A percentile compares a stretch with the other conserved stretches of the same genome.
These are phyloP conservation scores for Neodiprion pinetum DNA, from an alignment of 1,140 invertebrate species.

Conservation along the genomic window DNA sequence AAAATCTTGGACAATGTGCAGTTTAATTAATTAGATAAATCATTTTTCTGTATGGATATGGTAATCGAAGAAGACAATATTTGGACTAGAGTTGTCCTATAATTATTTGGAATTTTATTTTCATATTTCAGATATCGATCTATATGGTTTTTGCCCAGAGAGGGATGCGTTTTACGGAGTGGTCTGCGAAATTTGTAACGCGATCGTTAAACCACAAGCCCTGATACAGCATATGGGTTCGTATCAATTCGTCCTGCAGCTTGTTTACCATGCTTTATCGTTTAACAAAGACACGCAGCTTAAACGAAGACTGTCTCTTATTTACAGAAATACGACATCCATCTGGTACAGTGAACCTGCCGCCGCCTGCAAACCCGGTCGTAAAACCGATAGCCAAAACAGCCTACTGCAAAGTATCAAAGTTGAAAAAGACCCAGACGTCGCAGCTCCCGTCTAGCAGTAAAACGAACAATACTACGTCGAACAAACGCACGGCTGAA, in stretches of 20 bases:
- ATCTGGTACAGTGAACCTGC: conserved; percentile 49
- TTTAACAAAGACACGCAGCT: conserved; percentile 47
- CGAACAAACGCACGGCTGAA: conserved; percentile 45
- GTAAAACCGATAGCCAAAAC: conserved; percentile 52
- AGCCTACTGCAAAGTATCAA: conserved; percentile 57
- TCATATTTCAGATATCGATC: conserved; percentile 63
- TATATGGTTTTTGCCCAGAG: conserved; percentile 70
- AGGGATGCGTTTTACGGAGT: conserved; percentile 69
- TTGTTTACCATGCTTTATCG: conserved; percentile 24
- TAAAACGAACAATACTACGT: conserved; percentile 41
- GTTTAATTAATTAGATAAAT: no score
- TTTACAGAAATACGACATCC: conserved; percentile 55
- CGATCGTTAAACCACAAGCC: conserved; percentile 70
- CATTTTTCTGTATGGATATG: no score
- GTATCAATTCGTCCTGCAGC: conserved; percentile 49
- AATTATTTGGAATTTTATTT: neutral
- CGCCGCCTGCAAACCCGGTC: conserved; percentile 48
- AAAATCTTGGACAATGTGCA: no score
- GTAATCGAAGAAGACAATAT: no score
- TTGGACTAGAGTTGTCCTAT: no score
- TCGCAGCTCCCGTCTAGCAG: conserved; percentile 38
- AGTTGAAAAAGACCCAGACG: conserved; percentile 56
- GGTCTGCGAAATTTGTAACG: conserved; percentile 70
- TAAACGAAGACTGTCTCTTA: conserved; percentile 23
- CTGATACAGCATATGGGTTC: conserved; percentile 65